Base-by-base conservation (phyloP, 2,113 vertebrate genomes). In the Mugil cephalus region DNA sequence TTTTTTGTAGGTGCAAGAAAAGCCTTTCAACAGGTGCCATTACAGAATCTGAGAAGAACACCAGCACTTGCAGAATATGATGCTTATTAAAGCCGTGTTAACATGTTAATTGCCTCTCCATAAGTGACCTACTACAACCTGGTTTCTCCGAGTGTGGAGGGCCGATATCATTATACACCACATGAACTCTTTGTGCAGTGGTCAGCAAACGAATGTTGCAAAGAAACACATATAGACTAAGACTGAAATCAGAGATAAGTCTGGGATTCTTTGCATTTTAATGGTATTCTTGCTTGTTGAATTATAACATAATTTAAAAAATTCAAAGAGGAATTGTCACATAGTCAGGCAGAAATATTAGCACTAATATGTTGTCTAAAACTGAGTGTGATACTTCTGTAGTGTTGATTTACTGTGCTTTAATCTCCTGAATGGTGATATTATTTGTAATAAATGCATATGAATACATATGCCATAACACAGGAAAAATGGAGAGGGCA, bases 1-100 rank as follows among this genome's bases (percentile, higher is more conserved):
- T 79, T 71, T 82, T 62, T 80, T 76, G 54, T 71, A 61, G 68
- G 77, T 83, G 74, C 62, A 74, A 9, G 71, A 76, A 69, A 79
- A 74, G 53, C 18, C 64, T 69, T 72, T 87, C 47, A 84, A 77
- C 80, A 74, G 82, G 74, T 90, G 86, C 72, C 38, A 69, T 65
- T 65, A 77, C 48, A 47, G 19, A 60, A 59, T 36, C 74, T 19
- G 52, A 74, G 59, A 34, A 68, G 75, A 66, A 53, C 66, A 67
- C 48, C 24, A 82, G 70, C 55, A 75, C 71, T 82, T 46, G 30
- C 14, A 10, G 64, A 80, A 73, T 63, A n/a, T 38, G 42, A 78
- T 54, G 47, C 68, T 62, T 66, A 66, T 80, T 68, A 75, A 75
- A 73, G 35, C 54, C 2, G 21, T 56, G 63, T 82, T 88, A 68